phyloP scores from a whole-genome alignment of 1,140 invertebrate species.

The Drosophila kepulauana region DNA sequence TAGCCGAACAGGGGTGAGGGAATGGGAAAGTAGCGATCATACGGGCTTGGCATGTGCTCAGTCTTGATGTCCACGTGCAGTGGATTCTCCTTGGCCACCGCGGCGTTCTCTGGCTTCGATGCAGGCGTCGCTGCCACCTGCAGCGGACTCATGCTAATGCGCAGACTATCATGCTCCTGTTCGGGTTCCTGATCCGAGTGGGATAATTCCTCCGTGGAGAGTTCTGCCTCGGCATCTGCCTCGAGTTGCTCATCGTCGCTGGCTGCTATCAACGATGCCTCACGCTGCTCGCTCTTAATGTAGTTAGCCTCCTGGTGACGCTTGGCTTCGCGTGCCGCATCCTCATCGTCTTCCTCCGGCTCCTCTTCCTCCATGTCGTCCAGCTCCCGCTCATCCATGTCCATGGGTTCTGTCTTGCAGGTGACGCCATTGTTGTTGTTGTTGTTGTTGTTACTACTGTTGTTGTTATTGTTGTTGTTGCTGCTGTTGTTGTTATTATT shows the following conservation, averaged over 20 bases:
- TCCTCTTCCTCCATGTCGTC: constrained; percentile 41
- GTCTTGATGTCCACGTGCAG: constrained; percentile 85
- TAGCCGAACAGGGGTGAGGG: constrained; percentile 89
- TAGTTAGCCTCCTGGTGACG: constrained; percentile 66
- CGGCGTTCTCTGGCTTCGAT: constrained; percentile 30
- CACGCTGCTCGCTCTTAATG: constrained; percentile 64
- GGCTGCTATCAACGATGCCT: constrained; percentile 24
- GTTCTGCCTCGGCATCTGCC: constrained; percentile 51
- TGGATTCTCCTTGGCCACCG: constrained; percentile 84
- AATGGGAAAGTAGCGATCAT: constrained; percentile 87
- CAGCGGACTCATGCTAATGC: constrained; percentile 80
- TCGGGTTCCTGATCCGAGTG: constrained; percentile 62
- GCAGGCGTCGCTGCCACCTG: constrained; percentile 54
- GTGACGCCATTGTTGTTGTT: constrained; percentile 54
- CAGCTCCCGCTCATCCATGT: constrained; percentile 73
- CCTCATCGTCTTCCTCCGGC: constrained; percentile 41
- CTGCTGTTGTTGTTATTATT: constrained; percentile 69
- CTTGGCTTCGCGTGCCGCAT: constrained; percentile 44
- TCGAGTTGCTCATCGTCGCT: constrained; percentile 68
- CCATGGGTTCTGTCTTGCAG: constrained; percentile 79
- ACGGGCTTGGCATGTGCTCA: constrained; percentile 86
- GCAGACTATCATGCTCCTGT: constrained; percentile 68
- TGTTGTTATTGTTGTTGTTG: constrained; percentile 53
- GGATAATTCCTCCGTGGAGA: constrained; percentile 75
- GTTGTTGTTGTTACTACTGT: constrained; percentile 39